These are phyloP conservation scores for Parnassius apollo DNA, from an alignment of 2,888 invertebrate genomes.

Conservation along the genomic window DNA sequence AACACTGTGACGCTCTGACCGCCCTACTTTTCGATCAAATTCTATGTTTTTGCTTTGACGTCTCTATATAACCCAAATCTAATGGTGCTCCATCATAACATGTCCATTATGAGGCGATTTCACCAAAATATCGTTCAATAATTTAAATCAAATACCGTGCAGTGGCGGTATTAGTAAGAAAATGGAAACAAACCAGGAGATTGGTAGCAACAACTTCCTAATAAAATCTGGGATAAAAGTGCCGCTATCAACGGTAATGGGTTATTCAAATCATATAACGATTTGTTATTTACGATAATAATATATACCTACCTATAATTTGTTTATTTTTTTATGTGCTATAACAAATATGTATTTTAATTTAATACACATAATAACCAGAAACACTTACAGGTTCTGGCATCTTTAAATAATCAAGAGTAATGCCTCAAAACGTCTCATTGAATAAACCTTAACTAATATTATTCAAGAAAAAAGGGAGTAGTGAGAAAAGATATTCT, in stretches of 20 bases:
- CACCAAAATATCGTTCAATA: too few species aligned
- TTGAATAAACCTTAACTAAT: slow-evolving; percentile 43
- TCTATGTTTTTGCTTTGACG: background rate
- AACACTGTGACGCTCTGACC: slow-evolving; percentile 8
- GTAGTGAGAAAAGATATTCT: background rate
- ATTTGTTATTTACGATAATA: too few species aligned
- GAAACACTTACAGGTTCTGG: slow-evolving; percentile 29
- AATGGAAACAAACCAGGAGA: too few species aligned
- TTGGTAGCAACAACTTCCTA: too few species aligned
- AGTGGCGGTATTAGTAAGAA: too few species aligned
- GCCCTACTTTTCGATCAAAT: background rate
- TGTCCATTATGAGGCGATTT: background rate
- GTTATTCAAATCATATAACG: too few species aligned
- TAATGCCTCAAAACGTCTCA: slow-evolving; percentile 39
- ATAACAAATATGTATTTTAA: too few species aligned
- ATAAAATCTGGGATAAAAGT: too few species aligned
- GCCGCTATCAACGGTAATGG: too few species aligned
- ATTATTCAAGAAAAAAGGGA: slow-evolving; percentile 21
- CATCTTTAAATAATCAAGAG: slow-evolving; percentile 56
- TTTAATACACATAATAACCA: slow-evolving; percentile 9
- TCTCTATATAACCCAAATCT: background rate
- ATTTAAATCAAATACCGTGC: too few species aligned
- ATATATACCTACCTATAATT: too few species aligned
- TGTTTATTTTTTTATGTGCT: too few species aligned
- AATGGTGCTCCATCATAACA: background rate